Base-by-base conservation (phyloP, 2,888 invertebrate genomes). In the Crossocerus cetratus region DNA sequence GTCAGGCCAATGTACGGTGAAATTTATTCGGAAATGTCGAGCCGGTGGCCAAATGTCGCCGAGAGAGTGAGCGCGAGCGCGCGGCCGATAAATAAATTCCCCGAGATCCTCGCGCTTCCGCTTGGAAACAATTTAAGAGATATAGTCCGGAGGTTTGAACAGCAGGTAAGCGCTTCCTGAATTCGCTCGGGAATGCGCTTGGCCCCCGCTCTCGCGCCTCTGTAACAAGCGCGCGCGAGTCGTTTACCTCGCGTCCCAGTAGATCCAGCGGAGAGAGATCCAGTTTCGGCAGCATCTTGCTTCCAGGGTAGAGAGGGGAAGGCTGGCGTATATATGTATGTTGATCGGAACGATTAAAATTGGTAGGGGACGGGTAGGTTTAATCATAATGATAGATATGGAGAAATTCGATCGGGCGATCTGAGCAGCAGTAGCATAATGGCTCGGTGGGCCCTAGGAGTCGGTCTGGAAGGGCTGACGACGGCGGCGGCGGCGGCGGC, bases 1-100 rank as follows among this genome's bases (percentile, higher is more conserved):
- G 56, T 63, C 23, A n/a, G 45, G 60, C 54, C 21, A 65, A 43
- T 54, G 43, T 49, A 72, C 59, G 58, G 72, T 74, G 32, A 69
- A 74, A 77, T 70, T 73, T 58, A 63, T 58, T 61, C 74, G 49
- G 32, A 44, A 54, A 60, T 49, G 49, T 59, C 70, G n/a, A n/a
- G 65, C 64, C 86, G 86, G 82, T 80, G 68, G 69, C 86, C 87
- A 84, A 87, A 87, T 87, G 87, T 84, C 83, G 78, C 80, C 55
- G n/a, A n/a, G n/a, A n/a, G n/a, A n/a, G n/a, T n/a, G n/a, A n/a
- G n/a, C n/a, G n/a, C n/a, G n/a, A n/a, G 21, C 70, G 74, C 80
- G 80, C 78, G 77, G 68, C 64, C 32, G 72, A 32, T 32, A 65
- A 78, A 82, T 78, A 80, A 83, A 84, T 86, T 80, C 61, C 63